Base-by-base conservation (phyloP, 2,113 vertebrate genomes). In the Solea senegalensis region DNA sequence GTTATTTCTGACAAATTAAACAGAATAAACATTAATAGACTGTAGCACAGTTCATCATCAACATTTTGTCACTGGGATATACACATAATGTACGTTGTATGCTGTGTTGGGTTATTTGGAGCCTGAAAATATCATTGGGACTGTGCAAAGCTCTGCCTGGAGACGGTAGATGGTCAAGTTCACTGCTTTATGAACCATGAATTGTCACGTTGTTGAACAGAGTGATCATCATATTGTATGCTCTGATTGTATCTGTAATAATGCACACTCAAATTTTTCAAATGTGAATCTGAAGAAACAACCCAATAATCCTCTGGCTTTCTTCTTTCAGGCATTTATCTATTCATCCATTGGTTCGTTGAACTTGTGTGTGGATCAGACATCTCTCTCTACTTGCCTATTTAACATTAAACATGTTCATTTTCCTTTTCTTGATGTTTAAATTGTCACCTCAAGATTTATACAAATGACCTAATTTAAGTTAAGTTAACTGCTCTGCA, bases 21-120 rank as follows among this genome's bases (percentile, higher is more conserved):
- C n/a, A n/a, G n/a, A n/a, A n/a, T n/a, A n/a, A n/a, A n/a, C n/a
- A n/a, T n/a, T n/a, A n/a, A n/a, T n/a, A n/a, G n/a, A n/a, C n/a
- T n/a, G n/a, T n/a, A n/a, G n/a, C 81, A 52, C 49, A 57, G 64
- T 69, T 74, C 48, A 80, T 69, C 63, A 76, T 69, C 74, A 56
- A 80, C 56, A 80, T 80, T 57, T 74, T 64, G 78, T 80, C 79
- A 58, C 52, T 63, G 72, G 76, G 49, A 56, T 43, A 72, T 69
- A 54, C 60, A 54, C 51, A 28, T 46, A 65, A 34, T 16, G 81
- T 65, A 43, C 43, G 40, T 76, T 78, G n/a, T n/a, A n/a, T 16
- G 63, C 72, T 53, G 58, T 41, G 0, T 9, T 43, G 41, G 6
- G 9, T 43, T 21, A 56, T 55, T 15, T 67, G 34, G 41, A 72